Evolutionary conservation across 1,140 invertebrate genomes (phyloP), one percentile per base, ranked within the genome.

Genomic region (Drosophila pectinifera): DNA sequence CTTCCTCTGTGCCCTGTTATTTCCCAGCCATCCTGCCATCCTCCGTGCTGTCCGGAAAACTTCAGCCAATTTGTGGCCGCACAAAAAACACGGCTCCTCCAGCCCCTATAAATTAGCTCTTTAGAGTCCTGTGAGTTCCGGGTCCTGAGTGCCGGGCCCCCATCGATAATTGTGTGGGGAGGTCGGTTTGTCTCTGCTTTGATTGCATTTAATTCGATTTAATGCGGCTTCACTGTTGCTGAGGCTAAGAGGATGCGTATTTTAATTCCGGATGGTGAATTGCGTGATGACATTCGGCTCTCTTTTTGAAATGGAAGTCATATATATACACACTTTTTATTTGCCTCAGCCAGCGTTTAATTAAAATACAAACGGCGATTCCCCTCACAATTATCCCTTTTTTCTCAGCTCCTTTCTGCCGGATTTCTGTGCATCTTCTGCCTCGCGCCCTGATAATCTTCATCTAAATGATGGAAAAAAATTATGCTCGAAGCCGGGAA

Each of bases 31-130:
- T 20, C 8, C 58, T 11, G 22, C 28, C 8, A 11, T 11, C 28
- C 28, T 26, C 26, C 26, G 6, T 18, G 24, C 28, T 18, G 10
- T 13, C 39, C 45, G 22, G 34, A 45, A 73, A 81, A 78, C 59
- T 81, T 81, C 24, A 67, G 22, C 61, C 42, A 74, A 73, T 62
- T 78, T 68, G 73, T 62, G 43, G 36, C 48, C 20, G 43, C 8
- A n/a, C 36, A 68, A 31, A 24, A 48, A 48, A 59, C 48, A 48
- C 56, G 34, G 51, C 63, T 80, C 10, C 58, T 74, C 69, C 59
- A 59, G 73, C 39, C 73, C n/a, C 64, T 65, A 83, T 83, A 83
- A 79, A 83, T 83, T 84, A 83, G 80, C 80, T 83, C 59, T 79
- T 74, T 64, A 46, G 63, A 79, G 64, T 64, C 51, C 42, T 31